Percentiles rank a stretch among this genome's conserved stretches.
Conservation (phyloP, 2,113 vertebrate species). For the Lamprotornis superbus region DNA sequence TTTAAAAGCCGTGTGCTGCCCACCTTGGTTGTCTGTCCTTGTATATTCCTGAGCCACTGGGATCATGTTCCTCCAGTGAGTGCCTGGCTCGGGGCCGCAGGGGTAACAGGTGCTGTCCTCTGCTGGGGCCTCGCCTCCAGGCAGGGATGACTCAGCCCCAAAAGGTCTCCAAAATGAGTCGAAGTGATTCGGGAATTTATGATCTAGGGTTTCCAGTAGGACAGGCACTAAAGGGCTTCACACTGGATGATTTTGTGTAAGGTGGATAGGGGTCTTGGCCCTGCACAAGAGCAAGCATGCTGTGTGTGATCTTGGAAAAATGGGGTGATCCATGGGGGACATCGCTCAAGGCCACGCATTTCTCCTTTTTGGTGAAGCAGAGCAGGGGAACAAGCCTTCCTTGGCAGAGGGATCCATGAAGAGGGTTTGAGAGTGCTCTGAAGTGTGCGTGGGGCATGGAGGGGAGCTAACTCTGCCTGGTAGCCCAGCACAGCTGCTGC, state of each 20-base stretch:
- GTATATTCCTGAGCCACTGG: not conserved
- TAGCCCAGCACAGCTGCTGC: not conserved
- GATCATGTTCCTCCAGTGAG: not conserved
- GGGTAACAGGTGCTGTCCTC: constrained; percentile 23
- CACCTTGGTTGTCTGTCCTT: not conserved
- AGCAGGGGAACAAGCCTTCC: not conserved
- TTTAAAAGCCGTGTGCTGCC: not conserved
- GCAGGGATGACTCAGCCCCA: not conserved
- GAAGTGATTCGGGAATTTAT: not conserved
- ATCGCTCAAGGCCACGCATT: accelerated
- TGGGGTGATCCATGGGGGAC: accelerated
- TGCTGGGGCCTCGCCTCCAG: not conserved
- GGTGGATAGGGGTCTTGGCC: accelerated
- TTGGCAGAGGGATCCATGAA: accelerated
- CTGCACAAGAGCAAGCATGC: accelerated
- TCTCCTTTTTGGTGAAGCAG: not conserved
- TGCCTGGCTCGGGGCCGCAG: not conserved
- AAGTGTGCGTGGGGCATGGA: not conserved
- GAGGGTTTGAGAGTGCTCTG: not conserved
- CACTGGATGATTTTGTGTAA: not conserved
- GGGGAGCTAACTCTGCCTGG: not conserved
- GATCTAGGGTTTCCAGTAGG: not conserved
- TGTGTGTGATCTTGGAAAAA: not conserved
- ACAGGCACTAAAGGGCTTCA: accelerated
- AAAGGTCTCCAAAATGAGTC: not conserved